phyloP scores from a whole-genome alignment of 2,888 invertebrate species.

The Meiosimyza platycephala region DNA sequence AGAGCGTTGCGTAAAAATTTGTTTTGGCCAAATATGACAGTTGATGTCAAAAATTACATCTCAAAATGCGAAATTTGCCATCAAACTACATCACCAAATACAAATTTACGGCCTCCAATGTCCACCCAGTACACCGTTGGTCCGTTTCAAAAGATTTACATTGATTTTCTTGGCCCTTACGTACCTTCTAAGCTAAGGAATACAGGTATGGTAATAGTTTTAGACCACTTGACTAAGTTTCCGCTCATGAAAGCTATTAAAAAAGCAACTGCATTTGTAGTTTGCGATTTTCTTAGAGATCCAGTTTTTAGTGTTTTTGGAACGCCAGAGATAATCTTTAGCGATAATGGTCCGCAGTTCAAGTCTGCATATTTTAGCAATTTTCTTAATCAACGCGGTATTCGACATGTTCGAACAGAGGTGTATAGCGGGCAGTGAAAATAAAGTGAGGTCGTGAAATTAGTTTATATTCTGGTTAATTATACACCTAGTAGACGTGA shows the following conservation, averaged over 20 bases:
- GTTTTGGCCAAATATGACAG: slow-evolving; percentile 31
- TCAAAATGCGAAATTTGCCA: slow-evolving; percentile 17
- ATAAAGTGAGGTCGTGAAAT: no score
- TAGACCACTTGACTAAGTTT: slow-evolving; percentile 34
- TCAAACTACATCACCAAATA: slow-evolving; percentile 32
- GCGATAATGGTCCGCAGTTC: no score
- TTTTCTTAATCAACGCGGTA: slow-evolving; percentile 31
- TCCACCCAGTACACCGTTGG: not conserved
- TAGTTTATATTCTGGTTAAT: no score
- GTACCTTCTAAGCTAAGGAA: slow-evolving; percentile 36
- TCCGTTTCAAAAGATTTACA: slow-evolving; percentile 8
- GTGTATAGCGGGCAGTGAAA: no score
- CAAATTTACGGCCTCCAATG: slow-evolving; percentile 26
- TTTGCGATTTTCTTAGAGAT: slow-evolving; percentile 32
- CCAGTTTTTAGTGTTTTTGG: slow-evolving; percentile 38
- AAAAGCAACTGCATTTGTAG: slow-evolving; percentile 34
- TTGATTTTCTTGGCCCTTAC: slow-evolving; percentile 40
- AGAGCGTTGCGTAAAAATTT: slow-evolving; percentile 22
- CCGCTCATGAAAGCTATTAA: slow-evolving; percentile 37
- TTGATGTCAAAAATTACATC: slow-evolving; percentile 28
- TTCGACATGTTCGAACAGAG: slow-evolving; percentile 38
- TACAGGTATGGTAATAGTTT: slow-evolving; percentile 37
- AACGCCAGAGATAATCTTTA: no score
- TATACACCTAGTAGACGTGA: no score
- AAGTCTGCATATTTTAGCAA: slow-evolving; percentile 33